Evolutionary conservation across 1,140 invertebrate genomes (phyloP), one percentile per base, ranked within the genome.

Genomic region (Propsilocerus akamusi): DNA sequence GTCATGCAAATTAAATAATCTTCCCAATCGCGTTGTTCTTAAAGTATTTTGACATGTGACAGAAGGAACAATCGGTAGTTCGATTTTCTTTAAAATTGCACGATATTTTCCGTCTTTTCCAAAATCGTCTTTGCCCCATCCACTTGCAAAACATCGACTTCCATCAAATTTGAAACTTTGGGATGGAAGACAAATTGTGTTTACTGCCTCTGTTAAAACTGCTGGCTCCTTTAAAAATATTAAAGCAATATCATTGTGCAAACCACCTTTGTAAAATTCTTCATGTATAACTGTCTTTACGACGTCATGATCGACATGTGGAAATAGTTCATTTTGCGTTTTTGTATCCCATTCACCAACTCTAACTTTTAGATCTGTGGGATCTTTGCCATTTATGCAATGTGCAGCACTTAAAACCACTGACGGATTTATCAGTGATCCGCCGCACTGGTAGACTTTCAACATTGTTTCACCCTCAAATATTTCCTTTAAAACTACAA

Each of bases 331-430:
- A 11, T 72, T 71, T 49, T 73, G 78, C 0, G 76, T 81, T 59
- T 87, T 80, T 0, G 83, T 87, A 59, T 89, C 82, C 81, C 81
- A 86, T 70, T 86, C 82, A 10, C 83, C 83, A 5, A 79, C 75
- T 6, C 83, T 70, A 7, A 83, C 63, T 56, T 73, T 75, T 53
- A 79, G 58, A 25, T 57, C 53, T 57, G 59, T 50, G 25, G 25
- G 52, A 4, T 58, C 6, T 25, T 62, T 34, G 48, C 63, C 58
- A 6, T 58, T 61, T 0, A 76, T 70, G 51, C 74, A 76, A 58
- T 86, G 81, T 14, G 78, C 80, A 1, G 78, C 34, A 17, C 14
- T 87, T 6, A 87, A 57, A 0, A 86, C 79, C 1, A 79, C 80
- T 23, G 64, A 66, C 3, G 73, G 72, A 55, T 83, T 77, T 52